Conservation (phyloP, 2,797 vertebrate genomes). For the Fratercula arctica region DNA sequence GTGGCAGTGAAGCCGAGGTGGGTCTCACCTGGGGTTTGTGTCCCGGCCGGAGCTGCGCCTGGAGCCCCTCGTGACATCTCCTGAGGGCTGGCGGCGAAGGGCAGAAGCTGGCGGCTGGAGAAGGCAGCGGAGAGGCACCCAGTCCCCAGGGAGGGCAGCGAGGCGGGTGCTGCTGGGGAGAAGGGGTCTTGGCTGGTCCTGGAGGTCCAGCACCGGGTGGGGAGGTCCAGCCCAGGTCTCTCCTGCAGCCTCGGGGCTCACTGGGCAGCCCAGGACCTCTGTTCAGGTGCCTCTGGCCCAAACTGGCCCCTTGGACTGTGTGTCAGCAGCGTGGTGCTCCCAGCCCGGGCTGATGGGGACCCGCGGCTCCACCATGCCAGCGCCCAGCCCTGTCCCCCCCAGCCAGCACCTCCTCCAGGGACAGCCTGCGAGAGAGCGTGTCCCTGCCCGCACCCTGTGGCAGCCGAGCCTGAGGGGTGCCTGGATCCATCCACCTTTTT, state of each 20-base stretch:
- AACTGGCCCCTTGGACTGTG: rapidly evolving
- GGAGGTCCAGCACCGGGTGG: neutral
- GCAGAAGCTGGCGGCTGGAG: constrained; percentile 11
- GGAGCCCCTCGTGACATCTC: neutral
- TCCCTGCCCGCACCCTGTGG: neutral
- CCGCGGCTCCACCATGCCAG: rapidly evolving
- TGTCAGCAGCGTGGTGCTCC: neutral
- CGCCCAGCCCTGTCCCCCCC: too few relatives aligned
- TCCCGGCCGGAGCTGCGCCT: neutral
- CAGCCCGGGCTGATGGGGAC: rapidly evolving
- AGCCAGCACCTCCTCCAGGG: rapidly evolving
- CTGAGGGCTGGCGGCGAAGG: neutral
- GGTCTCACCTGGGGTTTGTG: neutral
- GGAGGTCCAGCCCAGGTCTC: neutral
- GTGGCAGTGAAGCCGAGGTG: neutral
- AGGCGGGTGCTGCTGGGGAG: neutral
- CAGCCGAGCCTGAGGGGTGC: neutral
- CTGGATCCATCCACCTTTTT: neutral
- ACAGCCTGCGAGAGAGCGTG: neutral
- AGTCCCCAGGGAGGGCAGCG: neutral
- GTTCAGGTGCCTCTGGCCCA: neutral
- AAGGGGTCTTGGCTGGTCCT: neutral
- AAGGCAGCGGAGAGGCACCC: neutral
- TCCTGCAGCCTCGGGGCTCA: neutral
- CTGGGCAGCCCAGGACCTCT: too few relatives aligned